Evolutionary conservation across 1,140 invertebrate species (phyloP).

Genomic region (Dryas iulia): DNA sequence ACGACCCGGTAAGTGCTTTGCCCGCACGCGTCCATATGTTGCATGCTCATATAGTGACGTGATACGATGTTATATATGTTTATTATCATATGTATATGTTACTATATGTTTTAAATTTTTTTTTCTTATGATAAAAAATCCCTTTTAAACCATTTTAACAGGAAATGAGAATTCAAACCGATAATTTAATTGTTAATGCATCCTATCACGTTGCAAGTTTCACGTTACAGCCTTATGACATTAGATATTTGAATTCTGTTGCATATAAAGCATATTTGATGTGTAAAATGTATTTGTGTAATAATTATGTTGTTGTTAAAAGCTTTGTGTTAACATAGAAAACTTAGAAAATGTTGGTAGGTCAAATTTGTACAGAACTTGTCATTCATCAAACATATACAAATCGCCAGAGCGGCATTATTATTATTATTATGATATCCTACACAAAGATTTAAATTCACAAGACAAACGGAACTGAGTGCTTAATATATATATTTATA

Average conservation of each 20-base stretch:
- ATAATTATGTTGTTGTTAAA: constrained; percentile 14
- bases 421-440: neutral
- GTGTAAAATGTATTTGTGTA: constrained; percentile 17
- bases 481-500: neutral
- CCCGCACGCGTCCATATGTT: constrained; percentile 36
- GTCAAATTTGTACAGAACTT: neutral
- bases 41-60: constrained; percentile 35
- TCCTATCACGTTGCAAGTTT: constrained; percentile 17
- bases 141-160: neutral
- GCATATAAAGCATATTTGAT: constrained; percentile 28
- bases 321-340: constrained; percentile 19
- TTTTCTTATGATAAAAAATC: too few relatives aligned
- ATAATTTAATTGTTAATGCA: neutral
- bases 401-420: neutral
- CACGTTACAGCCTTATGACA: constrained; percentile 23
- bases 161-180: too few relatives aligned
- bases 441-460: neutral
- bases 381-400: neutral
- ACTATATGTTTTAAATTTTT: neutral
- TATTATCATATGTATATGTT: neutral
- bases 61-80: constrained; percentile 32
- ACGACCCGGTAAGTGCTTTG: constrained; percentile 75
- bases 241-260: constrained; percentile 31
- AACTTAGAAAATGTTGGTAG: constrained; percentile 2
- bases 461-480: neutral